Evolutionary conservation across 2,113 vertebrate genomes (phyloP), one percentile per base, ranked within the genome.

Genomic region (Notiomystis cincta): DNA sequence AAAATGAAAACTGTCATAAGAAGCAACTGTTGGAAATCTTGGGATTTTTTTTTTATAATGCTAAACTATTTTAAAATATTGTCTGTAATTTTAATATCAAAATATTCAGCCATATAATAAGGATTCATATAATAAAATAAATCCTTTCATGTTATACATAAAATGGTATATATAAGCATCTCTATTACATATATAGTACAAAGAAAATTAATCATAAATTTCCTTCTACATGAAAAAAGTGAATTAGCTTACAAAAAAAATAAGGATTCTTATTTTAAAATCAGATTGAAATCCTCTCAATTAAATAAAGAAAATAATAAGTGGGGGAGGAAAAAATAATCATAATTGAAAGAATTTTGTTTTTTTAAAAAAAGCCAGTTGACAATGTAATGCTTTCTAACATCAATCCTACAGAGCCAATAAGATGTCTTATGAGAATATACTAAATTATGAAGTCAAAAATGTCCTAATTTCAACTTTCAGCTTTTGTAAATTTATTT

Each of bases 1-100:
- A 96, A 97, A 97, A 98, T 98, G 97, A 92, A 95, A 97, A 97
- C 97, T 98, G 98, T 98, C 98, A 98, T 61, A 94, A 94, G 92
- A 97, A 98, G 96, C 66, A 91, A 96, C 95, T 97, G 97, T 97
- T 97, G 96, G 94, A 97, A 97, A 97, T 92, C 90, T 92, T 91
- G 79, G 91, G 71, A 44, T 81, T 93, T 95, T 94, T 87, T 69
- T 96, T 90, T 65, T 94, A 87, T 89, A 96, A 93, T 95, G 69
- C 87, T 94, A 96, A 97, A 97, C 65, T 81, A 95, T 97, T 98
- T 97, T 67, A 97, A 98, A 97, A 91, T 93, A 96, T 90, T 81
- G 38, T 73, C 69, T 87, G 27, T 84, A 82, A 94, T 97, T 97
- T 97, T 95, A 96, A 91, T 94, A 96, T 97, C 93, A 94, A 73